Base-by-base conservation (phyloP, 2,888 invertebrate species). In the Drosophila cyrtoloma region DNA sequence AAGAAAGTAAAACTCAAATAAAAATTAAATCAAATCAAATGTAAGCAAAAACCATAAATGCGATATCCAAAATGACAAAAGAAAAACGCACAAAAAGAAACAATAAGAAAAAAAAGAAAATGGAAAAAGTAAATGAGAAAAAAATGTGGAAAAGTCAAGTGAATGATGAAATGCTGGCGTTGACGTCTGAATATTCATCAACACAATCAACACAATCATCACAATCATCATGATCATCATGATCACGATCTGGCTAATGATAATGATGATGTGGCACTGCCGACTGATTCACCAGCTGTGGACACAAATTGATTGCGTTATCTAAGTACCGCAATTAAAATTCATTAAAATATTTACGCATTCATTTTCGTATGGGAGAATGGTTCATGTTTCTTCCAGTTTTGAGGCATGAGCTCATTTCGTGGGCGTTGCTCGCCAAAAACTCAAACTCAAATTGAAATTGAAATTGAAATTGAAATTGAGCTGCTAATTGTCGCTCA, bases 321-420 rank as follows among this genome's bases (percentile, higher is more conserved):
- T 87, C 90, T 75, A 88, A 85, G 69, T 77, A 60, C 71, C 37
- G 71, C 90, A 85, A 90, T 85, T 90, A 80, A 88, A 90, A 85
- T 86, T 82, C 86, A 85, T 85, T 78, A 80, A 86, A 86, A 71
- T 71, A 75, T 75, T 77, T 74, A 60, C 77, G 67, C 82, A 79
- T 82, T 60, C 67, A 75, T 81, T 84, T 77, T 62, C 57, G 75
- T 71, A 61, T 58, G 56, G 33, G 0, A 22, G 22, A 33, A 33
- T 56, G 26, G 35, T 26, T 26, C 26, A 55, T 19, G 37, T n/a
- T 56, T 12, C 22, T 47, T 26, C 9, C 4, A 16, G 12, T 56
- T 14, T 51, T n/a, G 47, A 28, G 30, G 52, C 44, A 87, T 84
- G 84, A 84, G 87, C 85, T 84, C 87, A 87, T 87, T 69, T 86